Conservation (phyloP, 1,140 invertebrate species). For the Euwallacea fornicatus region DNA sequence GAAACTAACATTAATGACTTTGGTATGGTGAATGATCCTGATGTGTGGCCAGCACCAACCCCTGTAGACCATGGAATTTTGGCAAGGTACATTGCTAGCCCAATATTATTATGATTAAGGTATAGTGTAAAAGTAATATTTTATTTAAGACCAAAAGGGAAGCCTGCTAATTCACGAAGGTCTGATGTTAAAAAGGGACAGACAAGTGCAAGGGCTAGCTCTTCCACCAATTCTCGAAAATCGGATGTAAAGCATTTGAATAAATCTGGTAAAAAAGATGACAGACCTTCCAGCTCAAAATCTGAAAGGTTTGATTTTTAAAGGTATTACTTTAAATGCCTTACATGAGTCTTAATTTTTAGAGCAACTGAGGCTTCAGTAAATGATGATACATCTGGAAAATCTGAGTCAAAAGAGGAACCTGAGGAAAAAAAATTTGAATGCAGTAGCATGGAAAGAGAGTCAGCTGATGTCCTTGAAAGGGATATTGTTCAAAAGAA, state of each 20-base stretch:
- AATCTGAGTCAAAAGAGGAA: slow-evolving; percentile 63
- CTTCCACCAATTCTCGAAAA: slow-evolving; percentile 44
- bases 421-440: slow-evolving; percentile 90
- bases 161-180: slow-evolving; percentile 44
- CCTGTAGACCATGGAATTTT: slow-evolving; percentile 69
- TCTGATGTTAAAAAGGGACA: slow-evolving; percentile 44
- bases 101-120: slow-evolving; percentile 8
- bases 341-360: not conserved
- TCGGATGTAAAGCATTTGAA: slow-evolving; percentile 37
- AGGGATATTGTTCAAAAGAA: slow-evolving; percentile 98
- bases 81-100: slow-evolving; percentile 2
- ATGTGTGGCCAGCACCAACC: slow-evolving; percentile 89
- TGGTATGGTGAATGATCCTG: slow-evolving; percentile 79
- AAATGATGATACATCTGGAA: slow-evolving; percentile 55
- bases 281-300: slow-evolving; percentile 51
- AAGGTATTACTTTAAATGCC: too few species aligned
- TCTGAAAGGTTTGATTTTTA: slow-evolving; percentile 37
- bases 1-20: slow-evolving; percentile 53
- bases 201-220: slow-evolving; percentile 41
- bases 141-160: slow-evolving; percentile 44
- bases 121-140: slow-evolving; percentile 15
- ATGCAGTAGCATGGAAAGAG: slow-evolving; percentile 83
- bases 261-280: slow-evolving; percentile 47
- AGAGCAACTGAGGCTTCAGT: not conserved
- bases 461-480: slow-evolving; percentile 93